Evolutionary conservation across 2,113 vertebrate species (phyloP).

Genomic region (Pseudorectes ferrugineus): DNA sequence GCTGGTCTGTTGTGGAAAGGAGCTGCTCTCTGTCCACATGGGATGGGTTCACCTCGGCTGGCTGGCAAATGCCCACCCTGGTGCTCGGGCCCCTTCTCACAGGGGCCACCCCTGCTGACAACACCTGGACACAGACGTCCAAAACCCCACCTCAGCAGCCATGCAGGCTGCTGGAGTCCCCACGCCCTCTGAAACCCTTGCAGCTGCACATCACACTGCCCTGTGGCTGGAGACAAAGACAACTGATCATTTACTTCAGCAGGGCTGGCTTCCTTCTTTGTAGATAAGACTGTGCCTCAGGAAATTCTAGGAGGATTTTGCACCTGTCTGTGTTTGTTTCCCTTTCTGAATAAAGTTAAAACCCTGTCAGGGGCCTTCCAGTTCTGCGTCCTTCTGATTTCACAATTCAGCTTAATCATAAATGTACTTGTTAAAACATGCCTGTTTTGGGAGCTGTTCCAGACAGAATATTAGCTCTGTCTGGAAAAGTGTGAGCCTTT

Average conservation of each 20-base stretch:
- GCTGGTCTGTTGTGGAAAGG: background rate
- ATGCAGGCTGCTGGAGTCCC: background rate
- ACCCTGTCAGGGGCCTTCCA: background rate
- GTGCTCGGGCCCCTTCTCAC: background rate
- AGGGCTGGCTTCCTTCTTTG: background rate
- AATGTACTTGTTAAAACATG: constrained; percentile 36
- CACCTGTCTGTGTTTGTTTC: background rate
- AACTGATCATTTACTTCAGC: background rate
- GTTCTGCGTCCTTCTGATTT: background rate
- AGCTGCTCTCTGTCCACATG: background rate
- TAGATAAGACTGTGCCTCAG: background rate
- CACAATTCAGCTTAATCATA: background rate
- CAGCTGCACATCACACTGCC: background rate
- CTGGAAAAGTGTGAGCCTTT: background rate
- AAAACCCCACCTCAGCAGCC: background rate
- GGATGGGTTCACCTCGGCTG: background rate
- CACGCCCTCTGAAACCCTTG: background rate
- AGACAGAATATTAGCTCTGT: background rate
- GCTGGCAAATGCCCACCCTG: background rate
- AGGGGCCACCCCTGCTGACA: background rate
- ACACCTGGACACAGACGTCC: background rate
- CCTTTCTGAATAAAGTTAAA: background rate
- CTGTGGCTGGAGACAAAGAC: background rate
- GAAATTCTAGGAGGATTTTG: background rate
- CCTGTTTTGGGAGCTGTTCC: constrained; percentile 1